These are phyloP conservation scores for Drosophila putrida DNA, from an alignment of 2,888 invertebrate genomes.

Conservation along the genomic window DNA sequence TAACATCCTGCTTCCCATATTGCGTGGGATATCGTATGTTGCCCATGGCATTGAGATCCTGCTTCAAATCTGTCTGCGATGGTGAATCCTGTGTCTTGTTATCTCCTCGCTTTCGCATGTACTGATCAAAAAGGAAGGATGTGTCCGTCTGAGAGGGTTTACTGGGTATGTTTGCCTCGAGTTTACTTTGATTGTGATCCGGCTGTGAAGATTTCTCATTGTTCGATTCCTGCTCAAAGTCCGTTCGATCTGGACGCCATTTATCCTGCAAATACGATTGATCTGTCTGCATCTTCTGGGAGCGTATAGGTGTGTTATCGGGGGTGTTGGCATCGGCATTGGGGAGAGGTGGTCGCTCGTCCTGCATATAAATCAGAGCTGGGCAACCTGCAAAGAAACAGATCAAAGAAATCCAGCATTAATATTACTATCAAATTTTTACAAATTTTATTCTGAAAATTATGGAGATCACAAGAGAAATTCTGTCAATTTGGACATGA, in stretches of 20 bases:
- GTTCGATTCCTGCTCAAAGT: constrained; percentile 9
- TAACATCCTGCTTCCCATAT: background rate
- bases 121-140: constrained; percentile 36
- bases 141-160: constrained; percentile 44
- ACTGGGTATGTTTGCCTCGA: background rate
- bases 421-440: constrained; percentile 6
- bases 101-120: background rate
- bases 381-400: constrained; percentile 54
- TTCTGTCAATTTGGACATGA: background rate
- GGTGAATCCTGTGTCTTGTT: background rate
- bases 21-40: constrained; percentile 51
- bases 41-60: background rate
- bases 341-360: constrained; percentile 50
- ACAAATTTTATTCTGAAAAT: constrained; percentile 19
- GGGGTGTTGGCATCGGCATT: background rate
- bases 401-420: constrained; percentile 37
- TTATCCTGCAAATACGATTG: constrained; percentile 46
- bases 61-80: constrained; percentile 26
- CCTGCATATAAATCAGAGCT: constrained; percentile 65
- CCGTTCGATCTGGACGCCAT: constrained; percentile 51
- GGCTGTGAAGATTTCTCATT: constrained; percentile 34
- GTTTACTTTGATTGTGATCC: constrained; percentile 7
- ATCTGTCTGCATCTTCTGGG: constrained; percentile 51
- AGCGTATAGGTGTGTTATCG: constrained; percentile 9
- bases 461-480: background rate